Evolutionary conservation across 2,888 invertebrate species (phyloP).

Genomic region (Melinopterus prodromus): DNA sequence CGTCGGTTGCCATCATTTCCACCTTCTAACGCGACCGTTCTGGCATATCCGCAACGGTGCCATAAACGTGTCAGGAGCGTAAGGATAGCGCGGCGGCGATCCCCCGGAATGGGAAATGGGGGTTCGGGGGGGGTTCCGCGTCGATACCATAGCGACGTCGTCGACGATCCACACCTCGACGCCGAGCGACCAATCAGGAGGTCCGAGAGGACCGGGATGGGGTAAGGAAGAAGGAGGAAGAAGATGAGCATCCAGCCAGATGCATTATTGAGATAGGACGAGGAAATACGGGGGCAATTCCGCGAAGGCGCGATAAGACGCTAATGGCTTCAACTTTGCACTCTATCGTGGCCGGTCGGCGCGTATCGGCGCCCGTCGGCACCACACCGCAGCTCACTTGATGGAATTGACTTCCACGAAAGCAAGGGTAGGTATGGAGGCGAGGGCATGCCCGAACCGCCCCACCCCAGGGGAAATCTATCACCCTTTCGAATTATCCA

Average conservation of each 20-base stretch:
- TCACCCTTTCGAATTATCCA: slow-evolving; percentile 62
- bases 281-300: slow-evolving; percentile 64
- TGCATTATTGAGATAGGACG: slow-evolving; percentile 61
- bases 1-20: background rate
- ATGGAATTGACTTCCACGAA: slow-evolving; percentile 46
- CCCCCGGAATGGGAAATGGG: background rate
- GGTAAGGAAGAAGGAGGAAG: slow-evolving; percentile 14
- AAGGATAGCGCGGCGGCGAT: background rate
- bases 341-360: slow-evolving; percentile 61
- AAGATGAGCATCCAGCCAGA: slow-evolving; percentile 51
- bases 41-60: slow-evolving; percentile 4
- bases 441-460: slow-evolving; percentile 40
- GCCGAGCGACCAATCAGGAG: slow-evolving; percentile 21
- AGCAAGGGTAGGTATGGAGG: background rate
- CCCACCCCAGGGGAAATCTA: slow-evolving; percentile 59
- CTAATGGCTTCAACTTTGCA: slow-evolving; percentile 68
- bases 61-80: background rate
- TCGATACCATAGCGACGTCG: slow-evolving; percentile 4
- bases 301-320: slow-evolving; percentile 63
- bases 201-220: background rate
- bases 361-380: slow-evolving; percentile 44
- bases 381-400: slow-evolving; percentile 43
- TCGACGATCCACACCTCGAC: slow-evolving; percentile 6
- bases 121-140: background rate
- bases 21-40: background rate